Percentiles rank a stretch among this genome's conserved stretches.
Conservation (phyloP, 2,113 vertebrate genomes). For the Entomyzon cyanotis region DNA sequence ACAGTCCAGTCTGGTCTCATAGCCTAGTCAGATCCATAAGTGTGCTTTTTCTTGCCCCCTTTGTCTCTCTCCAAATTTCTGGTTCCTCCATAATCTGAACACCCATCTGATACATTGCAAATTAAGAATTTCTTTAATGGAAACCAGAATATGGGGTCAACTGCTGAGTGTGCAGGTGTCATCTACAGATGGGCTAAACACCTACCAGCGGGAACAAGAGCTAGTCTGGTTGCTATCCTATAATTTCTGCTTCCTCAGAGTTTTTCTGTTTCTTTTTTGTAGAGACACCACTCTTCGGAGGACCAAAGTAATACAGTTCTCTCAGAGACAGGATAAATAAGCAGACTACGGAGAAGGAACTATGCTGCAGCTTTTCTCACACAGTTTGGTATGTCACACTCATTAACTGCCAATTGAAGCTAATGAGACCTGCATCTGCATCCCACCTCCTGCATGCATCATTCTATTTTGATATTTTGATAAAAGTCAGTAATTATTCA, state of each 20-base stretch:
- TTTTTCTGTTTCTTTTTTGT: neutral
- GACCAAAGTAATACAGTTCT: neutral
- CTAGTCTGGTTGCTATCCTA: neutral
- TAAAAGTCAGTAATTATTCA: neutral
- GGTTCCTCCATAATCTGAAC: neutral
- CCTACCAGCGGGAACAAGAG: neutral
- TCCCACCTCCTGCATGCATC: neutral
- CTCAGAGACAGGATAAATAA: neutral
- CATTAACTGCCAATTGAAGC: neutral
- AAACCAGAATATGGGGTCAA: neutral
- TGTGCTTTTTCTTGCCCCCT: neutral
- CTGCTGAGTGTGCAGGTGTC: neutral
- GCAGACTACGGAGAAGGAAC: neutral
- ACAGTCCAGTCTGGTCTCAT: neutral
- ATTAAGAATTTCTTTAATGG: neutral
- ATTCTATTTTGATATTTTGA: neutral
- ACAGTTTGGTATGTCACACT: neutral
- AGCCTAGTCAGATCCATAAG: rapidly evolving
- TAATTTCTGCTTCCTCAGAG: neutral
- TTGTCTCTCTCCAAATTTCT: neutral
- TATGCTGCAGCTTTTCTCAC: neutral
- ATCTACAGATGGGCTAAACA: neutral
- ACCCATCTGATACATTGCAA: rapidly evolving
- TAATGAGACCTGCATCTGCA: neutral
- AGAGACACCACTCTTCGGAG: neutral